phyloP scores from a whole-genome alignment of 2,797 vertebrate genomes.

The Myripristis jacobus region DNA sequence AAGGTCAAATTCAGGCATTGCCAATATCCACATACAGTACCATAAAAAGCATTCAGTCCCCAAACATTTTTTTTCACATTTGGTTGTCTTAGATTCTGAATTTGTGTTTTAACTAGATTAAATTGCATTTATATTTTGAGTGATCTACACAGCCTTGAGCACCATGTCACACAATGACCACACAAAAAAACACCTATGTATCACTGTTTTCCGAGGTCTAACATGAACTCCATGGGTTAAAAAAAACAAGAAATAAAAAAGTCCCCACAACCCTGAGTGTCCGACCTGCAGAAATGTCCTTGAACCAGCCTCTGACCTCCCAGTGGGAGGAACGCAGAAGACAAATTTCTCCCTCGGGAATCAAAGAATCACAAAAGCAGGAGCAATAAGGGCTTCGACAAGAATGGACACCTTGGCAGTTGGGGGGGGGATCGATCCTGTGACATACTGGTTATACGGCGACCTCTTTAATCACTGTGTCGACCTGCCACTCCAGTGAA shows the following conservation, averaged over 20 bases:
- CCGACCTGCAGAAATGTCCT: conserved; percentile 44
- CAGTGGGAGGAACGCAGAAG: conserved; percentile 23
- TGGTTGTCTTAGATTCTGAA: conserved; percentile 61
- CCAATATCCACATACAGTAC: conserved; percentile 78
- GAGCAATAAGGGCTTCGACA: conserved; percentile 17
- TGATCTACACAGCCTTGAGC: conserved; percentile 53
- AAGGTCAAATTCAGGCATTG: conserved; percentile 52
- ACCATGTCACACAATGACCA: conserved; percentile 52
- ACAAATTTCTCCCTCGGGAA: conserved; percentile 30
- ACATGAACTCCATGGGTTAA: conserved; percentile 26
- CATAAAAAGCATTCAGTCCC: conserved; percentile 74
- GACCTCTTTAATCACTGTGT: conserved; percentile 22
- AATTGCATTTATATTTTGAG: conserved; percentile 39
- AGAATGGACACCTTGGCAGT: conserved; percentile 31
- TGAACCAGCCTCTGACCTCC: conserved; percentile 14
- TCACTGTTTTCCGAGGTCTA: conserved; percentile 23
- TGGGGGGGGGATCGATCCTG: conserved; percentile 23
- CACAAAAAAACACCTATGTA: conserved; percentile 30
- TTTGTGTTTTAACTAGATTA: conserved; percentile 44
- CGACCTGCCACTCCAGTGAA: conserved; percentile 31
- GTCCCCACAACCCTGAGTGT: conserved; percentile 48
- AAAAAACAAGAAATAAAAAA: too few species aligned
- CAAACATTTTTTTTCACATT: conserved; percentile 69
- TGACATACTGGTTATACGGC: conserved; percentile 25
- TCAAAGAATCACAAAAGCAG: conserved; percentile 35